Evolutionary conservation across 2,888 invertebrate species (phyloP), one percentile per base, ranked within the genome.

Genomic region (Parelbella ahira): DNA sequence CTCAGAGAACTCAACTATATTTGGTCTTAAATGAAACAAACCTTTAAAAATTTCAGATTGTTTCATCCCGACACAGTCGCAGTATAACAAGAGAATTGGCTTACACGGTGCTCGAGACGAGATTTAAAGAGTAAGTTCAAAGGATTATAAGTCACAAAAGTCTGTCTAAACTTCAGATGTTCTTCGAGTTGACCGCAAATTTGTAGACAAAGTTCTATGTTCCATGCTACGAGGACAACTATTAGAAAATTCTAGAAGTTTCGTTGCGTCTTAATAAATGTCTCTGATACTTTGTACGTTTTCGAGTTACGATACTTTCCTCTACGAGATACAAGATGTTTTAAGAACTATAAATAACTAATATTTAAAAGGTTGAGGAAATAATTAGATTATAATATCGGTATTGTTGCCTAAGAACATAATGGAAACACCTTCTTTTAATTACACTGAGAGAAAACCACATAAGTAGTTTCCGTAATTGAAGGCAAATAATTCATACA

Each of bases 81-180:
- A 86, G 86, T 58, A 79, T 90, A 44, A 88, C 89, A 13, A 82
- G 91, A 53, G 79, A 78, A 44, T 65, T 88, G 25, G 77, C 90
- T 7, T 91, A 91, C 61, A 82, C 77, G 4, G 78, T 88, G 1
- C 53, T 91, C 28, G 89, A 89, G 60, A 84, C 80, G 37, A 84
- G 89, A 67, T 89, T 91, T 52, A 68, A 78, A 54, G 88, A 89
- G 91, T 90, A 62, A 82, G 87, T 73, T 33, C 34, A 24, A 11
- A 15, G 34, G 20, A 32, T 41, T 41, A 41, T 34, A 28, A 33
- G 33, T 41, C 36, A 34, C 34, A 36, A 28, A 29, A 43, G 21
- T 23, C 7, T 18, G 27, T 28, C 28, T 21, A 34, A 37, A 41
- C 25, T 37, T 37, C n/a, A 7, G 3, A 37, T 15, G 39, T 13